Percentiles rank a stretch among this genome's conserved stretches.
These are phyloP conservation scores for Nothocercus nigrocapillus DNA, from an alignment of 2,113 vertebrate genomes.

Conservation along the genomic window DNA sequence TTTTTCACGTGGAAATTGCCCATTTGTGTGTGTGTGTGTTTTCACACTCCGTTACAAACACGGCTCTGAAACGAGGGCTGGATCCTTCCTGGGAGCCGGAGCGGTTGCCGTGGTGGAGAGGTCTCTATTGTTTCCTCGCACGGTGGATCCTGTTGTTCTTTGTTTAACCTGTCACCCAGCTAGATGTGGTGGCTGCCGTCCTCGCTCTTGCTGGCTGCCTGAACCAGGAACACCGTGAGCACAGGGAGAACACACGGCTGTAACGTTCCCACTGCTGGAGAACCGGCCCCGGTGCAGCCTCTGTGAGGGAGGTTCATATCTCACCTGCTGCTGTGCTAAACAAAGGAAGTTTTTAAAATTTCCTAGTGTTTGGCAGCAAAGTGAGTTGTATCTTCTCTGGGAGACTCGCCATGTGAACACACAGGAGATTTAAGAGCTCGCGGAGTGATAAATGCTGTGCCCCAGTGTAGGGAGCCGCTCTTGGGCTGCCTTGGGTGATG, in stretches of 20 bases:
- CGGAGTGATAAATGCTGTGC: fast-evolving
- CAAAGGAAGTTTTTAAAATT: not conserved
- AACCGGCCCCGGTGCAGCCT: not conserved
- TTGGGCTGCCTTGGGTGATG: fast-evolving
- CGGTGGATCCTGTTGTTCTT: not conserved
- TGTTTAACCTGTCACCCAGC: not conserved
- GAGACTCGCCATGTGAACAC: fast-evolving
- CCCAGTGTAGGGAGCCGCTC: fast-evolving
- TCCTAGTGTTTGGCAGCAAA: not conserved
- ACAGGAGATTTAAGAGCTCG: fast-evolving
- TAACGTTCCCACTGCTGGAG: not conserved
- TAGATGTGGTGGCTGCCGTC: not conserved
- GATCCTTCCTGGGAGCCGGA: not conserved
- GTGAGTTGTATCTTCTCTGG: not conserved
- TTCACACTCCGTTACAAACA: fast-evolving
- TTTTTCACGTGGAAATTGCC: not conserved
- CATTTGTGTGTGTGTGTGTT: not conserved
- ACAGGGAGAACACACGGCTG: fast-evolving
- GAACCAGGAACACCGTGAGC: not conserved
- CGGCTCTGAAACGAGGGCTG: fast-evolving
- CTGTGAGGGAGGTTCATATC: not conserved
- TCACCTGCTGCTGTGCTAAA: fast-evolving
- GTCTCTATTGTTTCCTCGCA: not conserved
- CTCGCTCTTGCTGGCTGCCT: not conserved
- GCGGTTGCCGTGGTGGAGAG: not conserved